Evolutionary conservation across 1,140 invertebrate genomes (phyloP), one percentile per base, ranked within the genome.

Genomic region (Drosophila micromelanica): DNA sequence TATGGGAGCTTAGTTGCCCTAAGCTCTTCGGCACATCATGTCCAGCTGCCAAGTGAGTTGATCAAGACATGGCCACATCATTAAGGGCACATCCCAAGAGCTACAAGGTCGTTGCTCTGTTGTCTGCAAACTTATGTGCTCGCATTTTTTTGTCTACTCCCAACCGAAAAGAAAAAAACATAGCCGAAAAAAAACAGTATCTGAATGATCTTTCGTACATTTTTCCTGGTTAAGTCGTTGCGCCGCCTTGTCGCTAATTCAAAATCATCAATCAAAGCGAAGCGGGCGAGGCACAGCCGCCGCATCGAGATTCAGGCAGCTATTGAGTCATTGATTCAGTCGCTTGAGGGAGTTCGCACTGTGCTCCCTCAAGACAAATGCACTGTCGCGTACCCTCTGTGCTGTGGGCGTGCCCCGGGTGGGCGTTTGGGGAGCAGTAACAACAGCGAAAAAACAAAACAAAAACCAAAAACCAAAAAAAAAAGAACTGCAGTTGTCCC

Each of bases 181-280:
- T 12, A 23, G 23, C 37, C 11, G 32, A 9, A 35, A 51, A 46
- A 57, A 52, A 32, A 54, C 63, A 60, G 40, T 17, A 59, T 23
- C 37, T 37, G 12, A 62, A 59, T 64, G 67, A 63, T 75, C 68
- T 71, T 57, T 59, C 67, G 60, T 64, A 75, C 55, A 71, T 75
- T 71, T 78, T 68, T 85, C 49, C 59, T 64, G 65, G 42, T 59
- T 57, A 73, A 69, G 52, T 65, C 51, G 52, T 30, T 74, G 60
- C 62, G 80, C 60, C 73, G 69, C 80, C 75, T 49, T 68, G 57
- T 73, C 84, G 84, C 84, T 89, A 87, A 87, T 87, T 89, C 78
- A 65, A 63, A 80, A 84, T 82, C 84, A 87, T 87, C 84, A 81
- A 87, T 87, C 84, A 87, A 84, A 72, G 59, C 67, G 30, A 55